These are phyloP conservation scores for Rotaria macrura DNA, from an alignment of 2,888 invertebrate genomes.

Conservation along the genomic window DNA sequence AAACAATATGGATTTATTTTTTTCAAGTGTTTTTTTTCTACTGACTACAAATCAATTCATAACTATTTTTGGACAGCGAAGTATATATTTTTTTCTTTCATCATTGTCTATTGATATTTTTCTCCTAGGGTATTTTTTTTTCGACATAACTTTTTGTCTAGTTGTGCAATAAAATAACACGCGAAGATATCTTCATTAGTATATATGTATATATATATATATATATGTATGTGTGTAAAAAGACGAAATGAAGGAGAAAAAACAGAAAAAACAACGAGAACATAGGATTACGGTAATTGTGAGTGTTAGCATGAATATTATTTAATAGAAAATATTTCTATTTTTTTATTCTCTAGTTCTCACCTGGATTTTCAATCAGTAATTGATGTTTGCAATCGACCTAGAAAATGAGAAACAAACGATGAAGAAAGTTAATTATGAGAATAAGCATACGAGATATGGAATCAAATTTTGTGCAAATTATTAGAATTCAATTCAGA, in stretches of 20 bases:
- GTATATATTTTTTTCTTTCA: not conserved
- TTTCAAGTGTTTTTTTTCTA: not conserved
- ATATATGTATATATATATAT: not conserved
- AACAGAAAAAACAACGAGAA: not conserved
- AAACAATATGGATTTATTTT: slow-evolving; percentile 1
- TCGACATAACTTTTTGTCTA: not conserved
- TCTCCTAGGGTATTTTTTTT: not conserved
- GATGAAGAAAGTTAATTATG: too few relatives aligned
- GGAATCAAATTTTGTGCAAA: too few relatives aligned
- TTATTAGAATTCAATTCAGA: too few relatives aligned
- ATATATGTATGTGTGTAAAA: too few relatives aligned
- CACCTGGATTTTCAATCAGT: not conserved
- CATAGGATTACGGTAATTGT: not conserved
- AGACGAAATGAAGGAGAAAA: not conserved
- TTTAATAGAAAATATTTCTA: not conserved
- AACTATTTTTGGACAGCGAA: too few relatives aligned
- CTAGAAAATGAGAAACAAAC: not conserved
- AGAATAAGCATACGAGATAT: too few relatives aligned
- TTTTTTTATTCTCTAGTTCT: not conserved
- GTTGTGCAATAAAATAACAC: not conserved
- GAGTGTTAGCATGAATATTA: not conserved
- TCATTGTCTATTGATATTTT: not conserved
- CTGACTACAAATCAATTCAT: not conserved
- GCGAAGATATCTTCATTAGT: not conserved
- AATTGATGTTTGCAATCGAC: not conserved